Percentiles rank a stretch among this genome's conserved stretches.
Conservation (phyloP, 1,140 invertebrate species). For the Drosophila truncata region DNA sequence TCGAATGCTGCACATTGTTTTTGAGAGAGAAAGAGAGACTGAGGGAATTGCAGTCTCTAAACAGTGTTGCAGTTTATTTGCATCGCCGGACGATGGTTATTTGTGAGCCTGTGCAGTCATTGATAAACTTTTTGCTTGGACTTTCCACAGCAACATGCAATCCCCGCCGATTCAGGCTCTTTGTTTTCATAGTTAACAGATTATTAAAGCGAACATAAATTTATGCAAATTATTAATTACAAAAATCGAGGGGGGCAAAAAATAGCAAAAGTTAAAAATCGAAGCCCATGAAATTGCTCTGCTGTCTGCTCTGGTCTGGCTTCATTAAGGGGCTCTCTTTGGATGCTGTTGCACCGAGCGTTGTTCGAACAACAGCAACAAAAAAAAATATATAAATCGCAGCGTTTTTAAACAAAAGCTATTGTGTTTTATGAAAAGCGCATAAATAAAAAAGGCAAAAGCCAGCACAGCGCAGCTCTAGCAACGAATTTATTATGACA, state of each 20-base stretch:
- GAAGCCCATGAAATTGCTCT: constrained; percentile 71
- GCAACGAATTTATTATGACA: constrained; percentile 81
- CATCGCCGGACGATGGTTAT: constrained; percentile 44
- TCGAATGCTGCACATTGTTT: constrained; percentile 82
- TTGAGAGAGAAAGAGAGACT: constrained; percentile 15
- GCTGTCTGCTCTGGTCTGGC: constrained; percentile 40
- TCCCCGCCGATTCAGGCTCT: constrained; percentile 16
- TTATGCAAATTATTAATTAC: constrained; percentile 78
- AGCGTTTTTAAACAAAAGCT: constrained; percentile 82
- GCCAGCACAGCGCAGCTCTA: constrained; percentile 64
- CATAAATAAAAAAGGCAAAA: constrained; percentile 80
- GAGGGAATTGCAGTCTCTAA: constrained; percentile 43
- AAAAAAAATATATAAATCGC: constrained; percentile 73
- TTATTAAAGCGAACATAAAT: constrained; percentile 81
- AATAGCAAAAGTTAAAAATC: constrained; percentile 48
- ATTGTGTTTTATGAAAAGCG: constrained; percentile 83
- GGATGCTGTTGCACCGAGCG: constrained; percentile 51
- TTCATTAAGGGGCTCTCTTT: constrained; percentile 67
- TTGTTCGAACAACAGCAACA: constrained; percentile 20
- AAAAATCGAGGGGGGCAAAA: constrained; percentile 32
- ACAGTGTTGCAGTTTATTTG: constrained; percentile 77
- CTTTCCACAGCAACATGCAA: constrained; percentile 52
- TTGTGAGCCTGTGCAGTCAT: constrained; percentile 60
- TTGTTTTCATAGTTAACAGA: constrained; percentile 70
- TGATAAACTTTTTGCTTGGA: constrained; percentile 64